phyloP scores from a whole-genome alignment of 2,113 vertebrate genomes.

The Mustela lutreola region DNA sequence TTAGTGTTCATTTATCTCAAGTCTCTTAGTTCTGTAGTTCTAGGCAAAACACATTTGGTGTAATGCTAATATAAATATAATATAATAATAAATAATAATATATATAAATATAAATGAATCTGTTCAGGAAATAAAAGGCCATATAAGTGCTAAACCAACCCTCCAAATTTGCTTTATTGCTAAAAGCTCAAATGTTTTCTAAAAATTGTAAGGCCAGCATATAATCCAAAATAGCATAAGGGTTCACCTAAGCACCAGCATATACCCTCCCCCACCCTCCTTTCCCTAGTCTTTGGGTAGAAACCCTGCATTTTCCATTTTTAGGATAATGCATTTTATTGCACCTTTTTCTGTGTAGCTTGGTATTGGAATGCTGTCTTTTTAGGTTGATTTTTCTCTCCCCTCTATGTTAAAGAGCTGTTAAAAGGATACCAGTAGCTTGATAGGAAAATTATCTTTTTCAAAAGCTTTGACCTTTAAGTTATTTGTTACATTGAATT shows the following conservation, averaged over 20 bases:
- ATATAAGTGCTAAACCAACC: background rate
- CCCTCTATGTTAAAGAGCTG: background rate
- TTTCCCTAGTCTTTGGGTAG: background rate
- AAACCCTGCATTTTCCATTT: background rate
- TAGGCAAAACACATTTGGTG: slow-evolving; percentile 26
- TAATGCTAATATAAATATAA: background rate
- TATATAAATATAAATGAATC: background rate
- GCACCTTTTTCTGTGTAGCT: background rate
- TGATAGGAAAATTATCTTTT: background rate
- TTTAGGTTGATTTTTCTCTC: background rate
- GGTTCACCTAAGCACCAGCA: background rate
- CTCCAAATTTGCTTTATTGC: slow-evolving; percentile 20
- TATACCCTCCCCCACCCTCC: accelerated
- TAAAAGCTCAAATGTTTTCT: background rate
- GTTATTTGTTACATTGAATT: background rate
- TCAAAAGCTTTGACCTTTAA: background rate
- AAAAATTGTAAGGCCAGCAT: background rate
- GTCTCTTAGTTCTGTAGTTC: slow-evolving; percentile 3
- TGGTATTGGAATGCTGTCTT: background rate
- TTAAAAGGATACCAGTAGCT: background rate
- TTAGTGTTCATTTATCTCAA: slow-evolving; percentile 2
- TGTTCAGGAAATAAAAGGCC: background rate
- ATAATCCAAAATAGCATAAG: background rate
- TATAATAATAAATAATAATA: no score
- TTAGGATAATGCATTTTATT: background rate